Percentiles rank a stretch among this genome's conserved stretches.
Evolutionary conservation across 1,140 invertebrate species (phyloP).

Genomic region (Vollenhovia emeryi): DNA sequence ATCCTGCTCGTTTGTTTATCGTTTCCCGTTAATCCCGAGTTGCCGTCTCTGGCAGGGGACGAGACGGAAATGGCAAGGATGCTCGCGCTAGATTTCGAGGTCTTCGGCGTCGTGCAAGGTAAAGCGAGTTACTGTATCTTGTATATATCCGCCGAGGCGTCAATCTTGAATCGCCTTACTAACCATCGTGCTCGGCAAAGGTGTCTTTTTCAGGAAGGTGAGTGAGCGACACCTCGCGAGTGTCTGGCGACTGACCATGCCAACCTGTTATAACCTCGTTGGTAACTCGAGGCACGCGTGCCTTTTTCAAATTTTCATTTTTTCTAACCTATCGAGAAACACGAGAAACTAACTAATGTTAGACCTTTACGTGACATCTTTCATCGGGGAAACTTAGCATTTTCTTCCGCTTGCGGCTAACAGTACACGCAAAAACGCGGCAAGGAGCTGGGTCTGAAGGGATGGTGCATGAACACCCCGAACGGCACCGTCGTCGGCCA

Average conservation of each 20-base stretch:
- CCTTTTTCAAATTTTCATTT: too few species aligned
- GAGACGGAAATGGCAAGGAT: constrained; percentile 74
- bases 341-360: too few species aligned
- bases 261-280: too few species aligned
- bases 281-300: too few species aligned
- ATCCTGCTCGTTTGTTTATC: background rate
- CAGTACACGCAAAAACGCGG: constrained; percentile 90
- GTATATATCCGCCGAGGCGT: too few species aligned
- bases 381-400: background rate
- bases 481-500: constrained; percentile 90
- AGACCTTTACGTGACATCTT: background rate
- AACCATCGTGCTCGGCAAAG: constrained; percentile 74
- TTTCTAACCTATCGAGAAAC: too few species aligned
- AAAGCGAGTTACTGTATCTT: too few species aligned
- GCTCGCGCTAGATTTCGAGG: constrained; percentile 87
- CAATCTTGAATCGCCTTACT: too few species aligned
- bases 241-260: too few species aligned
- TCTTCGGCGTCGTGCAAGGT: constrained; percentile 88
- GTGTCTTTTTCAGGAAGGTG: constrained; percentile 89
- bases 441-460: constrained; percentile 88
- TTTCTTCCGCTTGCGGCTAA: constrained; percentile 42
- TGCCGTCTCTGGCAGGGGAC: background rate
- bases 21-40: background rate
- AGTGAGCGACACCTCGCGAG: too few species aligned
- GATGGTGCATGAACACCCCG: constrained; percentile 92